Evolutionary conservation across 2,797 vertebrate genomes (phyloP), one percentile per base, ranked within the genome.

Genomic region (Valencia hispanica): DNA sequence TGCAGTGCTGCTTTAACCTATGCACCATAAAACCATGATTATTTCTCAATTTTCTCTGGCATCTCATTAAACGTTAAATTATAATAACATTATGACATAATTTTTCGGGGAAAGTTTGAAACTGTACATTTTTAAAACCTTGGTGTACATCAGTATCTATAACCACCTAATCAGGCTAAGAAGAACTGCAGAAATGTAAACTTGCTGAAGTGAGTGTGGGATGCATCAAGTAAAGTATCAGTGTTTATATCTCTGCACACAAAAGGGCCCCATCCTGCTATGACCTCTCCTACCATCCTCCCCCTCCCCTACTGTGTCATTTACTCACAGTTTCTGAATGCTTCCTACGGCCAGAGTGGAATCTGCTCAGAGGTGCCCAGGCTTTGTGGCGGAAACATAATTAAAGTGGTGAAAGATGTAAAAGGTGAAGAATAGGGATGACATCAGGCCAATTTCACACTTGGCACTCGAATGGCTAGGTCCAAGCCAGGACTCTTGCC

Each of bases 381-480:
- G 94, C 97, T 97, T 97, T 97, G 97, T 98, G 97, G 97, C 97
- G 97, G 97, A 99, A 99, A 98, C 97, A 97, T 98, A 97, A 98
- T 99, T 98, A 98, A 98, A 98, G 95, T 97, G 96, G 96, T 96
- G 96, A 96, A 96, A 97, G 97, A 97, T 96, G 97, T 97, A 96
- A 93, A 97, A 95, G 96, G 96, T 97, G 96, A 95, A 98, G 97
- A 98, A 97, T 96, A 94, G 95, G 96, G 96, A 97, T 97, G 97
- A 99, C 98, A 99, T 99, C 98, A 99, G 98, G 96, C 97, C 94
- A 96, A 99, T 99, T 99, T 99, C 98, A 99, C 98, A 99, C 97
- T 97, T 96, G 97, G 97, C 96, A 97, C 97, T 98, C 95, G 95
- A 96, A 96, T 96, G 95, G 97, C 96, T 87, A 94, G 94, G 96